Base-by-base conservation (phyloP, 2,113 vertebrate genomes). In the Mastomys natalensis region DNA sequence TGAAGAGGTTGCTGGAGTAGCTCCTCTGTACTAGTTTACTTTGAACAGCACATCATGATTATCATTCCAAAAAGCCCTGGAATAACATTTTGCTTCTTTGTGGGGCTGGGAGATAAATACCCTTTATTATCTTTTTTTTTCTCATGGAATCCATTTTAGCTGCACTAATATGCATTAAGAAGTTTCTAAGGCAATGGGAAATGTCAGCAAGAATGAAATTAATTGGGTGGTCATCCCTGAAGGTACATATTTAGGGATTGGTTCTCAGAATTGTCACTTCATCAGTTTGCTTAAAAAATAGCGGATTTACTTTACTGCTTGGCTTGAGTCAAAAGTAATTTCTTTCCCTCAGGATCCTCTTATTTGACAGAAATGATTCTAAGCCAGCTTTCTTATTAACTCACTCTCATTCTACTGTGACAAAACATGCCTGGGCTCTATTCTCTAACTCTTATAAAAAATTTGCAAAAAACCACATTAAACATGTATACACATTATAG, bases 131-230 rank as follows among this genome's bases (percentile, higher is more conserved):
- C 60, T 73, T 96, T 95, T 80, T 95, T 95, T 72, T 92, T 92
- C 89, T 95, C n/a, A 0, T 64, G 85, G 72, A 40, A 96, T 90
- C 74, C 43, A 60, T 29, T 97, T 97, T 87, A 97, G 95, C 82
- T 97, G 45, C 92, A 37, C 93, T 96, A 97, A 94, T 51, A 21
- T 97, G 94, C 76, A 93, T 21, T 93, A 55, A 85, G 34, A 77
- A 84, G 15, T 98, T 96, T 91, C 90, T 97, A 94, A 95, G 26
- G 55, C 0, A 0, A 31, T 82, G 73, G 90, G 74, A 95, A 97
- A 97, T 96, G 77, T 96, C 86, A 93, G n/a, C 85, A 89, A 95
- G 51, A 95, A 94, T 95, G 89, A 98, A 98, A 96, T 97, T 95
- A 97, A 89, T 85, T 97, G 94, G 91, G 66, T 95, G 84, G 89